Percentiles rank a stretch among this genome's conserved stretches.
Evolutionary conservation across 2,888 invertebrate species (phyloP).

Genomic region (Corbicula japonica): DNA sequence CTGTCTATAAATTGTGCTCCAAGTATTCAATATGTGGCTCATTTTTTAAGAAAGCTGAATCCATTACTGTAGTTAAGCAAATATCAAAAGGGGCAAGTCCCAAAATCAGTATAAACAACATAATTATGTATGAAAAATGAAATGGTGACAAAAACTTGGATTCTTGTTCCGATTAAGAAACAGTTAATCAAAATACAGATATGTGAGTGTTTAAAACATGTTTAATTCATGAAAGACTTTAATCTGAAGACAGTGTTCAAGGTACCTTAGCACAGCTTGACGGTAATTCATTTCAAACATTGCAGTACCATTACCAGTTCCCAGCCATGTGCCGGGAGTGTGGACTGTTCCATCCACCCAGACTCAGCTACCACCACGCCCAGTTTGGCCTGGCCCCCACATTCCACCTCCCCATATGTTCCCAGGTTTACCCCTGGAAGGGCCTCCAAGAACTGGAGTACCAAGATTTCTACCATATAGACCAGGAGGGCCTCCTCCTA

Average conservation of each 20-base stretch:
- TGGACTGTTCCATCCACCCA: constrained; percentile 27
- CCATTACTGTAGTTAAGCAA: too few species aligned
- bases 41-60: too few species aligned
- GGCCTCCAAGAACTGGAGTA: constrained; percentile 6
- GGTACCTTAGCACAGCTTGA: background rate
- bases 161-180: too few species aligned
- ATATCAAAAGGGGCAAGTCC: too few species aligned
- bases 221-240: background rate
- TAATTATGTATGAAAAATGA: too few species aligned
- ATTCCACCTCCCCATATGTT: constrained; percentile 19
- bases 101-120: too few species aligned
- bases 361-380: constrained; percentile 23
- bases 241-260: background rate
- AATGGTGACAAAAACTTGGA: too few species aligned
- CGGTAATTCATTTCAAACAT: background rate
- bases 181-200: background rate
- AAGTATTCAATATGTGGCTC: too few species aligned
- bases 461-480: background rate
- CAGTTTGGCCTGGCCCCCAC: constrained; percentile 12
- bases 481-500: background rate
- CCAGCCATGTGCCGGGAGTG: constrained; percentile 1
- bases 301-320: background rate
- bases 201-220: background rate
- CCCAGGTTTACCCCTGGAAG: constrained; percentile 1
- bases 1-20: too few species aligned